Conservation (phyloP, 2,888 invertebrate species). For the Tubiluchus corallicola region DNA sequence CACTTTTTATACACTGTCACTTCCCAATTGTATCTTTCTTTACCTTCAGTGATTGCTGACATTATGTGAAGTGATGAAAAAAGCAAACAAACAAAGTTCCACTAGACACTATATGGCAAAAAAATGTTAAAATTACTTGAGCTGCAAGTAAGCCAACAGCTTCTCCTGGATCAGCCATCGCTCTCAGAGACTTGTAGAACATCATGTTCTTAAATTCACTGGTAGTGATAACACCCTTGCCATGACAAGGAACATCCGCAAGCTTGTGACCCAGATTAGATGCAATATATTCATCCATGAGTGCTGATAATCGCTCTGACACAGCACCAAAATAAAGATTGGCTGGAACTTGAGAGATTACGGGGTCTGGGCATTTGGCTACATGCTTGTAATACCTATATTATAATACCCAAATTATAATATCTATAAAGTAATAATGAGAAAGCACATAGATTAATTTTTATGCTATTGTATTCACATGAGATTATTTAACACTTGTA, state of each 20-base stretch:
- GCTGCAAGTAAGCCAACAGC: slow-evolving; percentile 90
- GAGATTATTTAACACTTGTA: no score
- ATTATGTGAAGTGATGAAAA: slow-evolving; percentile 6
- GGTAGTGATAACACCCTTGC: background rate
- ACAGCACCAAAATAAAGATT: slow-evolving; percentile 60
- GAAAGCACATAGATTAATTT: no score
- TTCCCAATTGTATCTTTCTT: no score
- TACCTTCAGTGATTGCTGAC: background rate
- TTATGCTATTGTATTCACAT: no score
- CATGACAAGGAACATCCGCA: background rate
- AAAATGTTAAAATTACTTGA: slow-evolving; percentile 37
- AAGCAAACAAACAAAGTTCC: background rate
- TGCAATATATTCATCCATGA: slow-evolving; percentile 29
- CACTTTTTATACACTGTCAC: no score
- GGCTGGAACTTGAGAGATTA: slow-evolving; percentile 46
- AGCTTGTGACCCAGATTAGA: slow-evolving; percentile 12
- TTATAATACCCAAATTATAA: slow-evolving; percentile 9
- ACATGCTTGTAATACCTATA: slow-evolving; percentile 7
- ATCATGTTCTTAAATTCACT: slow-evolving; percentile 41
- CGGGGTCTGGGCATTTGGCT: slow-evolving; percentile 40
- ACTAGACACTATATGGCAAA: no score
- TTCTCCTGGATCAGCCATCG: slow-evolving; percentile 74
- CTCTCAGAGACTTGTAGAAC: slow-evolving; percentile 51
- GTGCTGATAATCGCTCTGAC: slow-evolving; percentile 53
- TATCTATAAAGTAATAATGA: no score